phyloP scores from a whole-genome alignment of 2,113 vertebrate species.

The Morphnarchus princeps region DNA sequence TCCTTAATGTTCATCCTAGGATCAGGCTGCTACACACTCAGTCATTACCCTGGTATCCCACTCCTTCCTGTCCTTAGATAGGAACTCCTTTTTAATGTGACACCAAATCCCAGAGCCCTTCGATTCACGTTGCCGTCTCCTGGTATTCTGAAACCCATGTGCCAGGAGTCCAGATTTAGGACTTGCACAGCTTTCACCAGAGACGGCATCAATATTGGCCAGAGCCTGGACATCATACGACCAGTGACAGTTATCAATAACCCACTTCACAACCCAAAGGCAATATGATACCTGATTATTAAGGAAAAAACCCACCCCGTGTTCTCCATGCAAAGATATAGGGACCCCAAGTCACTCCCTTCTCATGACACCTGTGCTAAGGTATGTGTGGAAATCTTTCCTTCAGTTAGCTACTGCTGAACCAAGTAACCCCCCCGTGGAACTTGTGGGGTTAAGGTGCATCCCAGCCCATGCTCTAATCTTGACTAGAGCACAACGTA shows the following conservation, averaged over 20 bases:
- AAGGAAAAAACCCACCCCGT: fast-evolving
- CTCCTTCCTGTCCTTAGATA: neutral
- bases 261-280: neutral
- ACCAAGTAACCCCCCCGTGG: neutral
- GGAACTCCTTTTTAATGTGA: neutral
- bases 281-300: neutral
- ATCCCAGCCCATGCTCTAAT: neutral
- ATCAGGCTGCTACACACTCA: neutral
- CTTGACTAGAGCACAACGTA: neutral
- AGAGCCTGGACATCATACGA: neutral
- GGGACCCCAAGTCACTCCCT: neutral
- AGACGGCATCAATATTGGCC: neutral
- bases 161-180: neutral
- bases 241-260: neutral
- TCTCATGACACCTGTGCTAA: neutral
- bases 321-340: neutral
- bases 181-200: neutral
- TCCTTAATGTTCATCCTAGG: neutral
- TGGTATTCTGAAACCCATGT: neutral
- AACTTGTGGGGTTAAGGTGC: neutral
- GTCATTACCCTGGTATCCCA: neutral
- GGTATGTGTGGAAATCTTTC: neutral
- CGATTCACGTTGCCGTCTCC: fast-evolving
- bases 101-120: neutral
- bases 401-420: neutral